These are phyloP conservation scores for Hydropotes inermis DNA, from an alignment of 2,113 vertebrate species.

Conservation along the genomic window DNA sequence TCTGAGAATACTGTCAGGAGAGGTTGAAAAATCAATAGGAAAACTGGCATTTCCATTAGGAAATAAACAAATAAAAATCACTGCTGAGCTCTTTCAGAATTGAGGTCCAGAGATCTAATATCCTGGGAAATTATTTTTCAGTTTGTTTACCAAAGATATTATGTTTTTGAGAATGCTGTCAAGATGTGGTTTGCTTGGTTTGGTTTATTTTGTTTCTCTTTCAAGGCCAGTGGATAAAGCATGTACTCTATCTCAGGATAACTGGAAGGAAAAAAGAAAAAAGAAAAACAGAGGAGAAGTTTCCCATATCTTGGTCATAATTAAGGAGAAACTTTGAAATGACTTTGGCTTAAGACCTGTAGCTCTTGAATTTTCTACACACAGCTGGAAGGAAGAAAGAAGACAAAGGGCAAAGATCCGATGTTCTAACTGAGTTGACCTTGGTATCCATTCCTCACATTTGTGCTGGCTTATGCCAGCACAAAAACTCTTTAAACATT, in stretches of 20 bases:
- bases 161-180: conserved; percentile 21
- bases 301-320: background rate
- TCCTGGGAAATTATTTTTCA: conserved; percentile 50
- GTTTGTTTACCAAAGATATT: conserved; percentile 46
- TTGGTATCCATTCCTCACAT: background rate
- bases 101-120: background rate
- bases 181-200: background rate
- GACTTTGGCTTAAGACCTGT: background rate
- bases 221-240: background rate
- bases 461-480: background rate
- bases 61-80: conserved; percentile 50
- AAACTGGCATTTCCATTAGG: conserved; percentile 32
- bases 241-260: background rate
- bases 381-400: background rate
- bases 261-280: background rate
- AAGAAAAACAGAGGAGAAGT: background rate
- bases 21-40: conserved; percentile 57
- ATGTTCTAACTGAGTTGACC: background rate
- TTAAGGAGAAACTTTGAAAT: conserved; percentile 15
- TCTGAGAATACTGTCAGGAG: background rate
- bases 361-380: background rate
- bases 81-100: conserved; percentile 14
- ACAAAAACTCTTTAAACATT: background rate
- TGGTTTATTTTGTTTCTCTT: conserved; percentile 43
- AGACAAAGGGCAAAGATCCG: background rate